A percentile compares a stretch with the other conserved stretches of the same genome.
These are phyloP conservation scores for Aphelocoma californica DNA, from an alignment of 2,797 vertebrate species.

Conservation along the genomic window DNA sequence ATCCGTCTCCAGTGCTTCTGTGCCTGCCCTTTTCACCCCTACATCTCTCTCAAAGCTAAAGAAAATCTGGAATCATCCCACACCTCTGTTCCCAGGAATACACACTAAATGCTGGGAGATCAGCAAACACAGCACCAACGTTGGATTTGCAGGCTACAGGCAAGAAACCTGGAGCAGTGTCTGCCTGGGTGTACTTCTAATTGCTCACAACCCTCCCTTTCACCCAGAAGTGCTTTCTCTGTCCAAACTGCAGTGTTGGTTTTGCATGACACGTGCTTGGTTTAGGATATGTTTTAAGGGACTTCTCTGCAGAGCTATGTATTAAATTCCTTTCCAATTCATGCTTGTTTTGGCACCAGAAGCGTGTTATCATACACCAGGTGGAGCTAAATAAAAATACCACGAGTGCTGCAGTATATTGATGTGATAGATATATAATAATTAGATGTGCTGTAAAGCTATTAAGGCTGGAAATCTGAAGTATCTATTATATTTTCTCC, in stretches of 20 bases:
- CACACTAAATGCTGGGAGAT: fast-evolving
- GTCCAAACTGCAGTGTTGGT: fast-evolving
- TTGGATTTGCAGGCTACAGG: background rate
- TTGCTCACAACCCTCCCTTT: background rate
- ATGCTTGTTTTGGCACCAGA: background rate
- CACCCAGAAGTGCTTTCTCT: background rate
- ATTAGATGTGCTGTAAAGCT: slow-evolving; percentile 55
- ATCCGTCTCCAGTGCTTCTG: background rate
- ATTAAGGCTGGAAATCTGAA: slow-evolving; percentile 54
- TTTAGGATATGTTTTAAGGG: background rate
- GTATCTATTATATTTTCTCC: slow-evolving; percentile 39
- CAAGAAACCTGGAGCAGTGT: background rate
- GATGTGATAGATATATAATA: slow-evolving; percentile 63
- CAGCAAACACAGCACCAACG: fast-evolving
- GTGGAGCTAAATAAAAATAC: slow-evolving; percentile 68
- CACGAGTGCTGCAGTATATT: slow-evolving; percentile 5
- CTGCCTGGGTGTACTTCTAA: fast-evolving
- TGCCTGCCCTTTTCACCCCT: background rate
- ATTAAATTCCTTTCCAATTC: slow-evolving; percentile 15
- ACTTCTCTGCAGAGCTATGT: background rate
- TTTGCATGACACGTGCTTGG: fast-evolving
- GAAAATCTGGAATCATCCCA: background rate
- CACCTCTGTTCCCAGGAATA: background rate
- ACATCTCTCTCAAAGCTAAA: background rate
- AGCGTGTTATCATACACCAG: slow-evolving; percentile 42